A percentile compares a stretch with the other conserved stretches of the same genome.
Conservation (phyloP, 2,113 vertebrate genomes). For the Chelonoidis abingdonii region DNA sequence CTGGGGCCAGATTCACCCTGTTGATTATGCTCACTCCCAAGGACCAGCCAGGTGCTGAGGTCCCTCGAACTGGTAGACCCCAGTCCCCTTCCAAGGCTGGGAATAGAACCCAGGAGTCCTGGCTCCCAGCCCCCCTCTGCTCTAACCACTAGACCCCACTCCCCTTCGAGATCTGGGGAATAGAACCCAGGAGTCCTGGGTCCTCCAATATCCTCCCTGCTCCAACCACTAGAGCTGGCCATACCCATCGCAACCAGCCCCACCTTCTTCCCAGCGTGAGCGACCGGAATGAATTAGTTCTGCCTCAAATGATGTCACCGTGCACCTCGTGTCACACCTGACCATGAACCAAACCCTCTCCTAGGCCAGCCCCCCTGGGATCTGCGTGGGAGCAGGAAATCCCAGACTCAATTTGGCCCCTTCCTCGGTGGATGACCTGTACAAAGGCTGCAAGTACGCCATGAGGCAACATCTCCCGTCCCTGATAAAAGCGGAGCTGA, state of each 20-base stretch:
- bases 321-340: not conserved
- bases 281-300: not conserved
- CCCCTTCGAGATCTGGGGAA: not conserved
- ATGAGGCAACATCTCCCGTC: not conserved
- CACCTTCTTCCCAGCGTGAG: not conserved
- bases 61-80: too few relatives aligned
- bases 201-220: not conserved
- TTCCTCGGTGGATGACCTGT: not conserved
- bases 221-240: too few relatives aligned
- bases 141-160: too few relatives aligned
- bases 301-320: not conserved
- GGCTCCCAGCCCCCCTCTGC: too few relatives aligned
- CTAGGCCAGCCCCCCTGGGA: not conserved
- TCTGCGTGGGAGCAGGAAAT: too few relatives aligned
- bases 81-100: too few relatives aligned
- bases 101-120: not conserved
- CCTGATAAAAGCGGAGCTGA: not conserved
- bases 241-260: too few relatives aligned
- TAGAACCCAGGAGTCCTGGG: not conserved
- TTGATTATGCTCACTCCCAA: too few relatives aligned
- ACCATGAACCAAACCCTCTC: not conserved
- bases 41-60: too few relatives aligned
- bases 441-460: not conserved
- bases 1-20: too few relatives aligned
- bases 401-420: rapidly evolving